Evolutionary conservation across 1,140 invertebrate species (phyloP).

Genomic region (Protaetia brevitarsis): DNA sequence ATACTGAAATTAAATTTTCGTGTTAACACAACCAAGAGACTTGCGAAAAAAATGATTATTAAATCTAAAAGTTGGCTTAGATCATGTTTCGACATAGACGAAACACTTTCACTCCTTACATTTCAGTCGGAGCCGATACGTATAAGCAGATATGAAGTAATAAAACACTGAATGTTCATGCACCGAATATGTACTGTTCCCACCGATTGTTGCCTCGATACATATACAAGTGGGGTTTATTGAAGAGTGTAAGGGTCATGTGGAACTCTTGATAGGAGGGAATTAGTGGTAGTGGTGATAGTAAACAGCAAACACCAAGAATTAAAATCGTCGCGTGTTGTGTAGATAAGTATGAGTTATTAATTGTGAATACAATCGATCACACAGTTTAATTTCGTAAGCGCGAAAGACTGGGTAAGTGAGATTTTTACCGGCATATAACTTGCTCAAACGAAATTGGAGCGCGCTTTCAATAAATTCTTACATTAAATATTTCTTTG

Average conservation of each 20-base stretch:
- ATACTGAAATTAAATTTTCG: too few relatives aligned
- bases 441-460: neutral
- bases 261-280: neutral
- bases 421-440: neutral
- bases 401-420: neutral
- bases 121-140: neutral
- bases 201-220: neutral
- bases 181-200: constrained; percentile 10
- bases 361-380: neutral
- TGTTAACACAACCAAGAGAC: too few relatives aligned
- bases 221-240: constrained; percentile 3
- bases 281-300: neutral
- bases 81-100: neutral
- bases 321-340: neutral
- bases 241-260: neutral
- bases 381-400: neutral
- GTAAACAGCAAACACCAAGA: neutral
- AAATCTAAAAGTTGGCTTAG: neutral
- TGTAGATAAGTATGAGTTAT: neutral
- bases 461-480: too few relatives aligned
- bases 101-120: constrained; percentile 13
- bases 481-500: too few relatives aligned
- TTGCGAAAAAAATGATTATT: neutral
- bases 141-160: constrained; percentile 1
- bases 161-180: neutral